These are phyloP conservation scores for Lichenostomus cassidix DNA, from an alignment of 2,113 vertebrate genomes.

Conservation along the genomic window DNA sequence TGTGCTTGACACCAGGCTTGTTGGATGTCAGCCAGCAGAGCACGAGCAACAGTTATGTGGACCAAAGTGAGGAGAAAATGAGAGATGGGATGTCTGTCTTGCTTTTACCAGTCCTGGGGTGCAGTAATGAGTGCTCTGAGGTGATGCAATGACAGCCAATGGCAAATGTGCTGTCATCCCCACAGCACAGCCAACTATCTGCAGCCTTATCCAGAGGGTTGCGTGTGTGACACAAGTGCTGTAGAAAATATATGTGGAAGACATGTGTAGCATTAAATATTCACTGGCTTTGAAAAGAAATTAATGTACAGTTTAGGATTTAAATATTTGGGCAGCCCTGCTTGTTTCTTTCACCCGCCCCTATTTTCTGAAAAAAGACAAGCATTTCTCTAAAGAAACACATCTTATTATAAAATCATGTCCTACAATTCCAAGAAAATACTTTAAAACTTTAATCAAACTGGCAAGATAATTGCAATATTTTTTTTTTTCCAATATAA, in stretches of 20 bases:
- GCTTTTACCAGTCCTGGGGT: fast-evolving
- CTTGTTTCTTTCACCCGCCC: neutral
- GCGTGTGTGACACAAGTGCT: neutral
- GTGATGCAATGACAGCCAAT: neutral
- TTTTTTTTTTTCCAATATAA: neutral
- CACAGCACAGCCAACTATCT: neutral
- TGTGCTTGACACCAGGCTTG: neutral
- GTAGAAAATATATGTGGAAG: neutral
- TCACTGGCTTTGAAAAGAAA: neutral
- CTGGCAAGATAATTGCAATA: neutral
- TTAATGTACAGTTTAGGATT: neutral
- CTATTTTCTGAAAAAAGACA: neutral
- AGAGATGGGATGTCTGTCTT: neutral
- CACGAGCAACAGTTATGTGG: neutral
- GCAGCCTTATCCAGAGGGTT: neutral
- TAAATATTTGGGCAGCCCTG: neutral
- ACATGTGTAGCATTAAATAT: neutral
- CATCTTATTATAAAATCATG: neutral
- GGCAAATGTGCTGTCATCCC: neutral
- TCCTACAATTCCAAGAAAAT: neutral
- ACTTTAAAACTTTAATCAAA: neutral
- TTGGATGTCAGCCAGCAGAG: neutral
- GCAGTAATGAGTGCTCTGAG: neutral
- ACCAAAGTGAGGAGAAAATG: neutral
- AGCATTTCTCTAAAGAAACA: neutral